Evolutionary conservation across 1,140 invertebrate genomes (phyloP).

Genomic region (Dufourea novaeangliae): DNA sequence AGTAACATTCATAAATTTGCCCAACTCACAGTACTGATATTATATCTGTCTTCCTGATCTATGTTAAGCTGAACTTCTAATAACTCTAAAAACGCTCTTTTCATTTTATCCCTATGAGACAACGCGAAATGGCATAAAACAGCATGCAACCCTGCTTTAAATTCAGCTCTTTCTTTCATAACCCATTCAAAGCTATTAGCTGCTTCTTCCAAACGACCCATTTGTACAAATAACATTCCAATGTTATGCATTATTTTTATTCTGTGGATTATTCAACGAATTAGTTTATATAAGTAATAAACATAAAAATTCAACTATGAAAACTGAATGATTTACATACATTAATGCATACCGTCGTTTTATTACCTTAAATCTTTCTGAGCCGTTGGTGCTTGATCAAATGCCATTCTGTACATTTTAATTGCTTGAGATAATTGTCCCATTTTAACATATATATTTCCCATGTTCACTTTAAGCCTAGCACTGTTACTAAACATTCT

Average conservation of each 20-base stretch:
- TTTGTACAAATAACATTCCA: constrained; percentile 96
- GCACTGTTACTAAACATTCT: constrained; percentile 93
- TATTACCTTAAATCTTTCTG: constrained; percentile 94
- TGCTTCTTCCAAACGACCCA: constrained; percentile 98
- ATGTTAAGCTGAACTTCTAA: constrained; percentile 92
- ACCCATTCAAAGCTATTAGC: constrained; percentile 98
- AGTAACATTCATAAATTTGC: constrained; percentile 23
- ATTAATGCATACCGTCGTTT: neutral
- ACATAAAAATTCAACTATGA: neutral
- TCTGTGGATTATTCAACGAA: constrained; percentile 80
- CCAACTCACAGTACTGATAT: constrained; percentile 77
- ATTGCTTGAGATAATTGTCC: constrained; percentile 97
- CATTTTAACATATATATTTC: constrained; percentile 98
- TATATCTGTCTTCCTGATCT: constrained; percentile 92
- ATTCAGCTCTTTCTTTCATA: constrained; percentile 96
- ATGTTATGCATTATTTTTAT: constrained; percentile 99
- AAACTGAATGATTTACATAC: neutral
- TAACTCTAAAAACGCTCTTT: constrained; percentile 94
- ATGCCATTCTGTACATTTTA: constrained; percentile 98
- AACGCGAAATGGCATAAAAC: constrained; percentile 96
- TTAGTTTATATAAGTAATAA: constrained; percentile 28
- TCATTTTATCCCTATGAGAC: constrained; percentile 96
- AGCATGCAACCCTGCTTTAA: constrained; percentile 93
- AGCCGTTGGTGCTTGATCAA: constrained; percentile 96
- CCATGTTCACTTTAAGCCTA: constrained; percentile 98